phyloP scores from a whole-genome alignment of 2,888 invertebrate species.

The Bedellia somnulentella region DNA sequence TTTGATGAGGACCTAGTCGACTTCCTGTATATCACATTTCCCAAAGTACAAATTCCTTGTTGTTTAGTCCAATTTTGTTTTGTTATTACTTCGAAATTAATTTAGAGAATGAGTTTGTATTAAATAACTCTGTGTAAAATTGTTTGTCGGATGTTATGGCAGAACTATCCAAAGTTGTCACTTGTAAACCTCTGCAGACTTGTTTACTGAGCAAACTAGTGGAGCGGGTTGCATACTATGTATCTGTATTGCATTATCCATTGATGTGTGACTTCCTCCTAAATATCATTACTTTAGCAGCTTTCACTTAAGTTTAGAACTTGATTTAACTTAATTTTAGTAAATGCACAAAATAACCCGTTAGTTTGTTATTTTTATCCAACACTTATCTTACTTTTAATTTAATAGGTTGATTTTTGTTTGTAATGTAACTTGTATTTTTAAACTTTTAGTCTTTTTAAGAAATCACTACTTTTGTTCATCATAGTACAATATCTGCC shows the following conservation, averaged over 20 bases:
- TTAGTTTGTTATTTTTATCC: conserved; percentile 26
- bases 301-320: conserved; percentile 41
- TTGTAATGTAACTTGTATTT: conserved; percentile 7
- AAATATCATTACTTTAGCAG: conserved; percentile 39
- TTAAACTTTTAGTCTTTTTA: not conserved
- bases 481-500: conserved; percentile 27
- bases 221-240: not conserved
- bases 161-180: conserved; percentile 1
- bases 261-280: no score
- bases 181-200: no score
- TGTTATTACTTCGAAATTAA: conserved; percentile 58
- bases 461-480: conserved; percentile 1
- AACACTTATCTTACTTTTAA: conserved; percentile 15
- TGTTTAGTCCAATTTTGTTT: conserved; percentile 64
- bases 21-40: conserved; percentile 61
- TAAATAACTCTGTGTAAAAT: conserved; percentile 2
- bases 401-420: not conserved
- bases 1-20: conserved; percentile 61
- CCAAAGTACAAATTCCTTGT: conserved; percentile 65
- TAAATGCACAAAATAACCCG: conserved; percentile 46
- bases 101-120: conserved; percentile 23
- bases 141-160: conserved; percentile 1
- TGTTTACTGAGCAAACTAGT: no score
- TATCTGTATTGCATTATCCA: no score
- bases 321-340: conserved; percentile 37